Evolutionary conservation across 2,888 invertebrate genomes (phyloP).

Genomic region (Sarcophaga subvicina): DNA sequence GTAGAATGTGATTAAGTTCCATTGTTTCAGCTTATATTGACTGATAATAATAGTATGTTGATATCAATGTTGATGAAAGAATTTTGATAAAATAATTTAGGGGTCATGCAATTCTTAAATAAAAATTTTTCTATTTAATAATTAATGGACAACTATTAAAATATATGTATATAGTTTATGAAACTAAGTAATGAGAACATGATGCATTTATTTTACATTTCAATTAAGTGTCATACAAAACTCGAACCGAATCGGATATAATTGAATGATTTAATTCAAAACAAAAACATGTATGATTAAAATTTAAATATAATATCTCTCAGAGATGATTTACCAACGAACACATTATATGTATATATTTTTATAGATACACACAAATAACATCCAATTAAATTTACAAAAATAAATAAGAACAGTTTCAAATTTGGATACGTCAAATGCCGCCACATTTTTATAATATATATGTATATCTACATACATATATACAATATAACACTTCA

Average conservation of each 20-base stretch:
- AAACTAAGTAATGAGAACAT: neutral
- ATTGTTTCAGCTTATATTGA: neutral
- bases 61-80: neutral
- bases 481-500: neutral
- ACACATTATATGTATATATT: too few relatives aligned
- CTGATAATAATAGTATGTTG: neutral
- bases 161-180: neutral
- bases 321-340: too few relatives aligned
- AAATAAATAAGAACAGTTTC: slow-evolving; percentile 17
- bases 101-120: neutral
- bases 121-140: neutral
- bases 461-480: neutral
- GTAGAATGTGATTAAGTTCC: neutral
- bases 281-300: too few relatives aligned
- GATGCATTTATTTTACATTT: neutral
- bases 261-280: too few relatives aligned
- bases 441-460: too few relatives aligned
- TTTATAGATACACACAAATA: slow-evolving; percentile 36
- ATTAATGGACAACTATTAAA: neutral
- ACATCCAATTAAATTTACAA: slow-evolving; percentile 47
- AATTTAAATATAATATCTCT: too few relatives aligned
- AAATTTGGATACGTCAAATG: too few relatives aligned
- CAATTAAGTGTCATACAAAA: neutral
- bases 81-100: neutral
- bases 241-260: too few relatives aligned